Evolutionary conservation across 2,113 vertebrate species (phyloP), one percentile per base, ranked within the genome.

Genomic region (Meleagris gallopavo): DNA sequence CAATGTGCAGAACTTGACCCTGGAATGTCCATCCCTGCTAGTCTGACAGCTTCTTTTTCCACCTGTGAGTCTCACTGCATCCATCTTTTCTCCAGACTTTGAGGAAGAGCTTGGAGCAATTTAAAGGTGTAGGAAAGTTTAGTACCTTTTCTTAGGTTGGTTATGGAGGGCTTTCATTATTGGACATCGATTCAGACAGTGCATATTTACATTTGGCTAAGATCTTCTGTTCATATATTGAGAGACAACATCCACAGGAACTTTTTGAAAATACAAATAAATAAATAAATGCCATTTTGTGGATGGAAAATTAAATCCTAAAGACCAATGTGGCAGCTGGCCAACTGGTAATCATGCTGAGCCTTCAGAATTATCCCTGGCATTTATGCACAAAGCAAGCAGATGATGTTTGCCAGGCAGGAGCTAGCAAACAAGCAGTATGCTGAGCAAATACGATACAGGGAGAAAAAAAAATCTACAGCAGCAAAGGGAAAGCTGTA

Each of bases 311-410:
- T 72, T 86, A 91, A 94, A 96, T 95, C 80, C 74, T 75, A 20
- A 87, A 85, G 75, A 83, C 72, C 57, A 96, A 70, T 54, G 27
- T 40, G 69, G 77, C 80, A 93, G 55, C 40, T 71, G 77, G 74
- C 77, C 89, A 91, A 40, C 45, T 73, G 41, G 52, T 32, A 95
- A 50, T 78, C 32, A 64, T 17, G 40, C 52, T 89, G 61, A 91
- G 72, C 45, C 76, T 91, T 89, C 29, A 61, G 4, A 94, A 83
- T 93, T 64, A 84, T 95, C 66, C 21, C 46, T 83, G 86, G 58
- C 57, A 90, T 95, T 83, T 90, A 55, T 66, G 52, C 45, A 79
- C n/a, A 93, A 85, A 94, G 83, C 71, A 90, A 86, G 89, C 50
- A 93, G 60, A 74, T 0, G 2, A 83, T 83, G 64, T 46, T 91